phyloP scores from a whole-genome alignment of 2,797 vertebrate species.

The Pteropus rufus region DNA sequence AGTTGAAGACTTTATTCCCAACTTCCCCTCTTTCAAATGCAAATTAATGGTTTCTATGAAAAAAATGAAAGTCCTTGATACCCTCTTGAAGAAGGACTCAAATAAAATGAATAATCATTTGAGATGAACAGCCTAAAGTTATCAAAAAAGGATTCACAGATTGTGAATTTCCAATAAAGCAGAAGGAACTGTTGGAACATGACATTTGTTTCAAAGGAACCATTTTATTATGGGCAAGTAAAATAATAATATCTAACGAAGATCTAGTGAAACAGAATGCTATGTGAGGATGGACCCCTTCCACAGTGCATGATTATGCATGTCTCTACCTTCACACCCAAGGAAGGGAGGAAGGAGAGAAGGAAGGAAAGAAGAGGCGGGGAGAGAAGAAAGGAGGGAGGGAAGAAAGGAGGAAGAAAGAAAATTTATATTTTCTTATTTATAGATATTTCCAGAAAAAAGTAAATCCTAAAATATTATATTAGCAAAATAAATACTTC shows the following conservation, averaged over 20 bases:
- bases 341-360: too few relatives aligned
- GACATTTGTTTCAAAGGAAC: slow-evolving; percentile 36
- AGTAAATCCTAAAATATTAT: slow-evolving; percentile 34
- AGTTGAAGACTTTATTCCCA: slow-evolving; percentile 62
- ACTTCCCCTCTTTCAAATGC: slow-evolving; percentile 69
- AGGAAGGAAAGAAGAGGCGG: too few relatives aligned
- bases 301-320: background rate
- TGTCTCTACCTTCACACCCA: background rate
- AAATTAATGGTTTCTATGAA: slow-evolving; percentile 63
- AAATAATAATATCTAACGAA: background rate
- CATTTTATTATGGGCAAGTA: background rate
- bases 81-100: slow-evolving; percentile 66
- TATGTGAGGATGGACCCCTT: background rate
- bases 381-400: too few relatives aligned
- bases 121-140: slow-evolving; percentile 60
- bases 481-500: background rate
- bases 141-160: slow-evolving; percentile 56
- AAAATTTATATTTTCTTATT: slow-evolving; percentile 43
- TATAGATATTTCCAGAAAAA: slow-evolving; percentile 17
- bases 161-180: slow-evolving; percentile 56
- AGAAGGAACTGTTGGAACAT: slow-evolving; percentile 21
- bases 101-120: slow-evolving; percentile 71
- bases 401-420: too few relatives aligned
- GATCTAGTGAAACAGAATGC: background rate
- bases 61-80: slow-evolving; percentile 69